phyloP scores from a whole-genome alignment of 1,140 invertebrate genomes.

The Argopecten irradians region DNA sequence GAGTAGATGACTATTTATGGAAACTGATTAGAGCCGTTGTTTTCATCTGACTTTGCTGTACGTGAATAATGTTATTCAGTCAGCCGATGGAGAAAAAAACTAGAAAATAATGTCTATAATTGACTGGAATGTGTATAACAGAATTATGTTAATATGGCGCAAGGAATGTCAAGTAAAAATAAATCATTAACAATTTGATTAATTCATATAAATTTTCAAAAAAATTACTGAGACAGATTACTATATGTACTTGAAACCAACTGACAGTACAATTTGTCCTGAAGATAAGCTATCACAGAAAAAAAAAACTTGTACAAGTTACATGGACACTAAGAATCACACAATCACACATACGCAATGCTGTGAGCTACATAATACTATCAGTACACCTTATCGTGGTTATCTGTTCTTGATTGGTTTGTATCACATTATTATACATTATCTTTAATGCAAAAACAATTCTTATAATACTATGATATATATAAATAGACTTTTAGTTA shows the following conservation, averaged over 20 bases:
- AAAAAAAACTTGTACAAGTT: neutral
- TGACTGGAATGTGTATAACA: too few relatives aligned
- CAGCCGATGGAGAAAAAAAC: too few relatives aligned
- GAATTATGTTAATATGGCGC: too few relatives aligned
- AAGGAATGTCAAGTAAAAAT: neutral
- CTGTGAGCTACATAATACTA: neutral
- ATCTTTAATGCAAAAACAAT: too few relatives aligned
- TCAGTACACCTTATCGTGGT: neutral
- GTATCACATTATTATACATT: neutral
- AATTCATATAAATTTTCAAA: neutral
- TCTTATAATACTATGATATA: neutral
- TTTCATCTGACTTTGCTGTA: too few relatives aligned
- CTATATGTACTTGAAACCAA: neutral
- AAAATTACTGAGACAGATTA: conserved; percentile 18
- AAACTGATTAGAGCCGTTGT: too few relatives aligned
- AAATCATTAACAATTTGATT: neutral
- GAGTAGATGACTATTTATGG: too few relatives aligned
- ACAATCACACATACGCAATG: neutral
- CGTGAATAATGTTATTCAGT: too few relatives aligned
- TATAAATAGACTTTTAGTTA: too few relatives aligned
- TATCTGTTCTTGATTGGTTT: neutral
- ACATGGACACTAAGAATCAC: neutral
- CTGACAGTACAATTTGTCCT: neutral
- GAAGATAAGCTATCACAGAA: conserved; percentile 10
- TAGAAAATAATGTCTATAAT: too few relatives aligned